Evolutionary conservation across 2,797 vertebrate species (phyloP), one percentile per base, ranked within the genome.

Genomic region (Syncerus caffer): DNA sequence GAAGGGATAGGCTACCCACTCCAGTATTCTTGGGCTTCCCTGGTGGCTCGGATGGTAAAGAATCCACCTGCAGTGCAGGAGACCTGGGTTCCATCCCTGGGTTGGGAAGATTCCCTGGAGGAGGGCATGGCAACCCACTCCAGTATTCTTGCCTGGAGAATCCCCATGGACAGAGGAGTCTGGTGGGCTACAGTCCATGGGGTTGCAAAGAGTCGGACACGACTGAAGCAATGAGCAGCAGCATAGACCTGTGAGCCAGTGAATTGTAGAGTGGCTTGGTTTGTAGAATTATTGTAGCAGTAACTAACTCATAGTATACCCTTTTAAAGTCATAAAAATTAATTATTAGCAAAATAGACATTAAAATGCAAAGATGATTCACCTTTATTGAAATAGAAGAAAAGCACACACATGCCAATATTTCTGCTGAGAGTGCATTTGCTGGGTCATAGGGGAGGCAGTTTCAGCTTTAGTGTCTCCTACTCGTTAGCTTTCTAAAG

Each of bases 311-410:
- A 94, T n/a, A 91, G 19, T 89, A 64, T 38, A 80, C 29, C 86
- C 14, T 71, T 79, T 55, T 12, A 90, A 95, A 95, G 76, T 78
- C 86, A 85, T 89, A 96, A 85, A 88, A 85, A 90, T 92, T 86
- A 83, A 93, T 95, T 74, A 64, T 51, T 87, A 92, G 85, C 34
- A 92, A 95, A 95, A 74, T 86, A 94, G 84, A 89, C 45, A 55
- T 92, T 90, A 67, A 92, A 88, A 85, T 16, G 4, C 6, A 85
- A 62, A 62, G 7, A 42, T 16, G 34, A 88, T 76, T 96, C 50
- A 67, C 85, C 42, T 96, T 96, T 95, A 90, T 93, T 90, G 79
- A 91, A 92, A 76, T 27, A 53, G 62, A 45, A 80, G 92, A 80
- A 80, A 53, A 34, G 1, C 47, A 60, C n/a, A 34, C 17, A 67